Evolutionary conservation across 2,113 vertebrate species (phyloP), one percentile per base, ranked within the genome.

Genomic region (Bufo bufo): DNA sequence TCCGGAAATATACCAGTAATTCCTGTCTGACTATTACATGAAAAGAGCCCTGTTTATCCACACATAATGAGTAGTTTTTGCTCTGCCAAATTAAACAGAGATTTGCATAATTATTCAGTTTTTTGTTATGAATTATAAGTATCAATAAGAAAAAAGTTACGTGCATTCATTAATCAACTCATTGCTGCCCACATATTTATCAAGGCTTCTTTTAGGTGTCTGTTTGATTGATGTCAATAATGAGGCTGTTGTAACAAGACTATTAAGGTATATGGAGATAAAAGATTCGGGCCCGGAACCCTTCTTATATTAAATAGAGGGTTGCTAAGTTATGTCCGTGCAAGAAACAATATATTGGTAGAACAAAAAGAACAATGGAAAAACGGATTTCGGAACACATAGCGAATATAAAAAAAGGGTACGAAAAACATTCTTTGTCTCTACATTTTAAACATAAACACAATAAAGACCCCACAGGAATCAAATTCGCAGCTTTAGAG

Each of bases 21-120:
- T 86, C 58, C n/a, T 85, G 23, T 49, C 43, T 77, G 52, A 61
- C 84, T 85, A 20, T 85, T 77, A 45, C 56, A 61, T 59, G 84
- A 86, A 63, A 78, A 49, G 43, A 78, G 12, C n/a, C 74, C 45
- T 23, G 45, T 65, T 77, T 75, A 86, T 86, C 20, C 85, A 66
- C 58, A 65, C 74, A 63, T 78, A 77, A 77, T 77, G 85, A 86
- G 78, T 86, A 75, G 50, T 61, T 83, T 85, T 59, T 59, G 3
- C 10, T 59, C 52, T 61, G 59, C 58, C 85, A 86, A 86, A 86
- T 78, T 63, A 86, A 65, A 86, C 33, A 65, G 72, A 85, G 75
- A 86, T 78, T 86, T 86, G 56, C 85, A 86, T 86, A 78, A 86
- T 86, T 63, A 23, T 77, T 86, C 16, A 7, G 1, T 50, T 78